Conservation (phyloP, 1,140 invertebrate genomes). For the Mamestra configurata region DNA sequence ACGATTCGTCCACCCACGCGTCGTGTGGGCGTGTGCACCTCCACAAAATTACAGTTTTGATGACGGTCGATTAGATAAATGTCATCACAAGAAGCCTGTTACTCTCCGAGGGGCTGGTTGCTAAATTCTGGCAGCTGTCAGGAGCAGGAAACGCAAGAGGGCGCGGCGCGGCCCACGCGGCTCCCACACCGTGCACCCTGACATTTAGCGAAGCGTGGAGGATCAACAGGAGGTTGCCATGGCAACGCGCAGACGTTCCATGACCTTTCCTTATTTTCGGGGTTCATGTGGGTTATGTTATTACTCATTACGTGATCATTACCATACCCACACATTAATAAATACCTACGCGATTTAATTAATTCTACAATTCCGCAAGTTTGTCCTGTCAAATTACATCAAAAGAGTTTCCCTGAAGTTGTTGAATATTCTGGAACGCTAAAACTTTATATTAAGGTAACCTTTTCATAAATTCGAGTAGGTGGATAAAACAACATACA, state of each 20-base stretch:
- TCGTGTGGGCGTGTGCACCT: constrained; percentile 30
- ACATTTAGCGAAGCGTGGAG: constrained; percentile 71
- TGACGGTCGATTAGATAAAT: constrained; percentile 41
- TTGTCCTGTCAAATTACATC: background rate
- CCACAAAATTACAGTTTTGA: constrained; percentile 36
- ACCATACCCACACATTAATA: constrained; percentile 38
- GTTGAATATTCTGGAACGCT: background rate
- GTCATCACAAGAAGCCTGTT: constrained; percentile 21
- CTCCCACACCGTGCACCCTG: constrained; percentile 74
- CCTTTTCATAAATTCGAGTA: constrained; percentile 5
- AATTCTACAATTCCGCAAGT: constrained; percentile 3
- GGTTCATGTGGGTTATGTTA: constrained; percentile 29
- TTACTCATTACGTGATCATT: constrained; percentile 15
- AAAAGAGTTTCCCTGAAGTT: constrained; percentile 4
- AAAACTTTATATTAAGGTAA: constrained; percentile 5
- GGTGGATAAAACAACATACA: background rate
- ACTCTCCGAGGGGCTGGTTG: background rate
- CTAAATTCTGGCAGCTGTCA: constrained; percentile 42
- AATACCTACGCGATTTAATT: background rate
- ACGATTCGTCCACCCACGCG: constrained; percentile 23
- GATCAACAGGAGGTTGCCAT: constrained; percentile 80
- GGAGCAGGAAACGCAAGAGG: constrained; percentile 22
- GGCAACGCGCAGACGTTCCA: constrained; percentile 66
- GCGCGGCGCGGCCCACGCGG: constrained; percentile 38
- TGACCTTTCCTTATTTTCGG: constrained; percentile 71